Base-by-base conservation (phyloP, 2,888 invertebrate species). In the Parelbella ahira region DNA sequence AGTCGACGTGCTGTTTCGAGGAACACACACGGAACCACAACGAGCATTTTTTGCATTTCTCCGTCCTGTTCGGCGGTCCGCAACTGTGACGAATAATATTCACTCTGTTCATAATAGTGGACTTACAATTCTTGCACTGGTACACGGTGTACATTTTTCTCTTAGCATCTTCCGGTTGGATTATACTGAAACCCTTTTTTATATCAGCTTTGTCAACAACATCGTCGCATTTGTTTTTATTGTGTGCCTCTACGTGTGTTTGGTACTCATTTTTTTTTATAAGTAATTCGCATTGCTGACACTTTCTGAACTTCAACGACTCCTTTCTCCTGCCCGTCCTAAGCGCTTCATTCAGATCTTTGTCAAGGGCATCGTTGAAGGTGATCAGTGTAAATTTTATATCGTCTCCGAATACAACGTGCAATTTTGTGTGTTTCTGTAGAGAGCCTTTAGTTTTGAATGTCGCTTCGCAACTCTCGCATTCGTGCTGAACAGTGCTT, bases 301-400 rank as follows among this genome's bases (percentile, higher is more conserved):
- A 60, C 4, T 47, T 44, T 3, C 45, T 48, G 18, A 58, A 60
- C 8, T 51, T 51, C 10, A 57, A 42, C 2, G 45, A 48, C 1
- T 47, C 47, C 2, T 44, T 44, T 5, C 47, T 36, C 3, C 33
- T 23, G 10, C 47, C 36, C 0, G 42, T 33, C 20, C 47, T 34
- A 2, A 54, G 9, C 0, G 45, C 38, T n/a, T 37, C 34, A 7
- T 59, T 56, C 0, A 46, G 36, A 0, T 37, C 33, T 0, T 18
- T 37, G 10, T 58, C 54, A 0, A 38, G 45, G 0, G 34, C 7
- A 2, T 47, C 24, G 8, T 58, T 61, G 9, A 68, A 68, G 0
- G 37, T 36, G 1, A 64, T 38, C 1, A 63, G 48, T 5, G 48
- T 47, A 1, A 56, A 45, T 0, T 39, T 29, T 3, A 45, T 23